Evolutionary conservation across 2,888 invertebrate species (phyloP).

Genomic region (Tiliacea citrago): DNA sequence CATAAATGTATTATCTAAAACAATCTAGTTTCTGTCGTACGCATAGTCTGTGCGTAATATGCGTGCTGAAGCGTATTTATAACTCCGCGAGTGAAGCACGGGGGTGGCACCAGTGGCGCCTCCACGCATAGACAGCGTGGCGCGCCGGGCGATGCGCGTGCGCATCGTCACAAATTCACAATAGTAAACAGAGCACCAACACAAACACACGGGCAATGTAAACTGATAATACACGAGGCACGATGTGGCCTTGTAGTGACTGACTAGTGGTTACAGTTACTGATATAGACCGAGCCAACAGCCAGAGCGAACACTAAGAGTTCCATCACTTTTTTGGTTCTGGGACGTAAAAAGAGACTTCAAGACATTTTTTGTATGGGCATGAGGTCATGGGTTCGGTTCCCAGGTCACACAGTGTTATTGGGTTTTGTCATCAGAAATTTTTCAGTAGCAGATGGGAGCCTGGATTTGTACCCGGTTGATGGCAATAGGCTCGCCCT

Average conservation of each 20-base stretch:
- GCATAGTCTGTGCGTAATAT: not conserved
- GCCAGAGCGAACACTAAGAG: too few species aligned
- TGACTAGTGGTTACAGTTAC: not conserved
- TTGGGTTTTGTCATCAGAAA: not conserved
- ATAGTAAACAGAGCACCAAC: constrained; percentile 37
- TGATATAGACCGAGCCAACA: not conserved
- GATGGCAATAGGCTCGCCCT: not conserved
- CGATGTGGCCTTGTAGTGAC: constrained; percentile 7
- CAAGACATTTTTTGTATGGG: not conserved
- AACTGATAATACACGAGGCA: not conserved
- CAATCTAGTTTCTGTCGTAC: not conserved
- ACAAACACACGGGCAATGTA: constrained; percentile 13
- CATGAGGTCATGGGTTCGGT: not conserved
- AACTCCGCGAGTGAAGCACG: constrained; percentile 42
- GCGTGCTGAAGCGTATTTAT: constrained; percentile 22
- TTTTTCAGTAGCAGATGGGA: not conserved
- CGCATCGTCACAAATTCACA: constrained; percentile 14
- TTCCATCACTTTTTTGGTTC: too few species aligned
- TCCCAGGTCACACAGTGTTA: not conserved
- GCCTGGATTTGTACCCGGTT: not conserved
- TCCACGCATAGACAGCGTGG: constrained; percentile 74
- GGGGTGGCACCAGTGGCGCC: constrained; percentile 30
- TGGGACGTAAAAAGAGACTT: not conserved
- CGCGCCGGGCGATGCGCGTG: constrained; percentile 63
- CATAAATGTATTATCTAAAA: too few species aligned